Evolutionary conservation across 2,113 vertebrate species (phyloP).

Genomic region (Glaucomys volans): DNA sequence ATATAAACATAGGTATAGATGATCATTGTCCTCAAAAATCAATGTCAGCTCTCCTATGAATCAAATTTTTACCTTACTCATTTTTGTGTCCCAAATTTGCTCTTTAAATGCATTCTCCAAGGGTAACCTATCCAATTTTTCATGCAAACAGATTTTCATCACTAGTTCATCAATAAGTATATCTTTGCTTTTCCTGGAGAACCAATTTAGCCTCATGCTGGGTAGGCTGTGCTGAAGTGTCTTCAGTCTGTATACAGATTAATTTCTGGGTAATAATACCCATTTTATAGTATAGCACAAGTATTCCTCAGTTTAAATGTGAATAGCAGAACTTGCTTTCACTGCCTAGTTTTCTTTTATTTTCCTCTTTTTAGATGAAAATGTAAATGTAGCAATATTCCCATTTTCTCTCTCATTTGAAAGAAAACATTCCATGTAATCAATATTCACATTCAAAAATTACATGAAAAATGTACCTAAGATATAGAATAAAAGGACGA

Average conservation of each 20-base stretch:
- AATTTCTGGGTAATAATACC: background rate
- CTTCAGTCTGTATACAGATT: background rate
- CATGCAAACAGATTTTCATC: background rate
- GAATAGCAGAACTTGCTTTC: background rate
- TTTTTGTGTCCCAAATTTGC: background rate
- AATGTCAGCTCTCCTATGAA: background rate
- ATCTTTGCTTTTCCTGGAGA: background rate
- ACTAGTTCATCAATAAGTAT: background rate
- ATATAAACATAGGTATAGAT: background rate
- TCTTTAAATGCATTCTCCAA: background rate
- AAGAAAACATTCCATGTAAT: background rate
- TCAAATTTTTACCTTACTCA: background rate
- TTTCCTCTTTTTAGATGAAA: background rate
- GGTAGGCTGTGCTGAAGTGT: background rate
- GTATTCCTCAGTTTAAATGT: background rate
- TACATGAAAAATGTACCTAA: background rate
- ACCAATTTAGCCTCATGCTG: background rate
- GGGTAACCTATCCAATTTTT: background rate
- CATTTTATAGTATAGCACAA: background rate
- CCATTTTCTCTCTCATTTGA: background rate
- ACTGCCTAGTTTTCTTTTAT: background rate
- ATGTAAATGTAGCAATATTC: background rate
- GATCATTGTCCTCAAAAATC: background rate
- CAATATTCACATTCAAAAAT: background rate
- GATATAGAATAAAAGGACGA: background rate